These are phyloP conservation scores for Ridgeia piscesae DNA, from an alignment of 1,140 invertebrate genomes.

Conservation along the genomic window DNA sequence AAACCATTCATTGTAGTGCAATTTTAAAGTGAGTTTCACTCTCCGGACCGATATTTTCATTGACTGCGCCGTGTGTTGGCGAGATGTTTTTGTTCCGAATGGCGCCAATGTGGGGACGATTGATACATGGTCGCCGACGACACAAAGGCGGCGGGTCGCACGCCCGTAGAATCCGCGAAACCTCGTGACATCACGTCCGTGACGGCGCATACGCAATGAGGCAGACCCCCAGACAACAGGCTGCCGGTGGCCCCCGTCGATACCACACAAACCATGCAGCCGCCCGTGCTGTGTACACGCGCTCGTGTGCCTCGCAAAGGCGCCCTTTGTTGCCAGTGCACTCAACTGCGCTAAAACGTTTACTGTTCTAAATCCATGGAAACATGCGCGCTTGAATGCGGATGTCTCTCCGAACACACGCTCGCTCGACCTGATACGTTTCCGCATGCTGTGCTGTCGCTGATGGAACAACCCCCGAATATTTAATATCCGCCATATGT, in stretches of 20 bases:
- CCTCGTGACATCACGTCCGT: not conserved
- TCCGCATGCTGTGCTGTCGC: not conserved
- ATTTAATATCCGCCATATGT: not conserved
- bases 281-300: not conserved
- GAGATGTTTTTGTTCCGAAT: not conserved
- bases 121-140: not conserved
- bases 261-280: not conserved
- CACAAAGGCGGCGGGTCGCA: not conserved
- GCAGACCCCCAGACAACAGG: not conserved
- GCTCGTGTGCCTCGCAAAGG: not conserved
- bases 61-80: not conserved
- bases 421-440: not conserved
- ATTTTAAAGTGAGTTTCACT: conserved; percentile 6
- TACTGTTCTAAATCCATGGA: not conserved
- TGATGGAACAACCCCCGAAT: not conserved
- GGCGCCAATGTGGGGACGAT: not conserved
- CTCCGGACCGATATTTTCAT: not conserved
- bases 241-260: not conserved
- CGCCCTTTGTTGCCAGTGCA: not conserved
- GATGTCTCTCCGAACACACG: not conserved
- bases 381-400: not conserved
- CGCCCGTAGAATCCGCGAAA: not conserved
- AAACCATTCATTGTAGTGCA: not conserved
- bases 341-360: not conserved
- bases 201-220: not conserved